Base-by-base conservation (phyloP, 2,888 invertebrate species). In the Rhimphoctona megacephalus region DNA sequence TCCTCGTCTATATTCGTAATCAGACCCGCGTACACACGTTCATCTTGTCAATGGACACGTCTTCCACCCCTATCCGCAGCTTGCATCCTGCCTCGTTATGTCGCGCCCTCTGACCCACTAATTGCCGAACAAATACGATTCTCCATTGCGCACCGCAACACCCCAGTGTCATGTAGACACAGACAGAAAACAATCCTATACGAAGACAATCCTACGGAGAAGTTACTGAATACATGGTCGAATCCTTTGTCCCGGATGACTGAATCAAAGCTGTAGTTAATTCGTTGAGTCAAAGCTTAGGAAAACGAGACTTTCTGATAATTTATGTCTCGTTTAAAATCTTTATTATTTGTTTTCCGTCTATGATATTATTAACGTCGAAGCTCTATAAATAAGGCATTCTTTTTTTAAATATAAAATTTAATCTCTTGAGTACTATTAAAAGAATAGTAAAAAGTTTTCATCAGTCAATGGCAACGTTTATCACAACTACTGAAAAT, bases 41-140 rank as follows among this genome's bases (percentile, higher is more conserved):
- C 64, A 30, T 22, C 46, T 73, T 66, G 85, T 57, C 86, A 64
- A 73, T 86, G 77, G 81, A 82, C 61, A 52, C 46, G 77, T 85
- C 81, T 76, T 70, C 70, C 39, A 19, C 72, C 39, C 25, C n/a
- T 54, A n/a, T 39, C 57, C n/a, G n/a, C 49, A 61, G 57, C 22
- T 52, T 43, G 49, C 33, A 52, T 67, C 33, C 39, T 81, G 30
- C 39, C 83, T 66, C 70, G 74, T 52, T 74, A 46, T 39, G 46
- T 73, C 61, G 61, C 30, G 17, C 77, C n/a, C 57, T 80, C 69
- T 70, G 90, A 90, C 88, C 90, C 88, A 90, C 89, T 93, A 93
- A 92, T 92, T 92, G 91, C 89, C 86, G 64, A 90, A 90, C 90
- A 91, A 92, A 91, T 91, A 91, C 87, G 61, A 43, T 46, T 57